Evolutionary conservation across 1,140 invertebrate species (phyloP).

Genomic region (Drosophila sp.): DNA sequence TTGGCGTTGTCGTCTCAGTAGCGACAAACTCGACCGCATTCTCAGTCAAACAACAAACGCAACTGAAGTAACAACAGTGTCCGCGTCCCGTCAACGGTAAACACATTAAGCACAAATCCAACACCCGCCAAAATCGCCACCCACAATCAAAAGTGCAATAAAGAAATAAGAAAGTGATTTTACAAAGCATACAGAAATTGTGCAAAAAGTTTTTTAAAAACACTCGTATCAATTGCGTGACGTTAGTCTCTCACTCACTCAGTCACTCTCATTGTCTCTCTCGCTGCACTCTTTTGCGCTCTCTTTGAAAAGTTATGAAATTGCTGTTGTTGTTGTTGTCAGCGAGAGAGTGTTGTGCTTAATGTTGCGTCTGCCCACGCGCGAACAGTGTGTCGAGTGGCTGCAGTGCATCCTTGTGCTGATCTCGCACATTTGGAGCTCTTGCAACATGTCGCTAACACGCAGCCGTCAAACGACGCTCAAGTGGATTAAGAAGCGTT

Average conservation of each 20-base stretch:
- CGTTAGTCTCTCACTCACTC: constrained; percentile 1
- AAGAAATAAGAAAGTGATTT: constrained; percentile 37
- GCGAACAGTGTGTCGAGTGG: constrained; percentile 63
- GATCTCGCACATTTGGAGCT: constrained; percentile 59
- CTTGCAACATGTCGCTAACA: constrained; percentile 69
- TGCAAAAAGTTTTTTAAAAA: constrained; percentile 26
- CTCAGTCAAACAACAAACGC: constrained; percentile 81
- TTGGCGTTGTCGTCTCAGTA: constrained; percentile 20
- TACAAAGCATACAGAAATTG: constrained; percentile 10
- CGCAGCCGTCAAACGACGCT: constrained; percentile 64
- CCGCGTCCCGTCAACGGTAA: constrained; percentile 45
- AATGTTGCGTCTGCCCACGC: constrained; percentile 66
- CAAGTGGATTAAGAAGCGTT: constrained; percentile 74
- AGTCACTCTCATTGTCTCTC: not conserved
- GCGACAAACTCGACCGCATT: constrained; percentile 62
- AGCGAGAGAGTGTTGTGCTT: constrained; percentile 30
- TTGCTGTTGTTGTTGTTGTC: constrained; percentile 47
- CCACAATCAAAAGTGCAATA: constrained; percentile 15
- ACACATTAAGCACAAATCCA: constrained; percentile 12
- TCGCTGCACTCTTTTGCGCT: not conserved
- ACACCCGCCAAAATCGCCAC: constrained; percentile 11
- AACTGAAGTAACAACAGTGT: constrained; percentile 76
- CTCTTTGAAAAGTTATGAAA: constrained; percentile 48
- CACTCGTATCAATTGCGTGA: constrained; percentile 3
- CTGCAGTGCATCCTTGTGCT: constrained; percentile 65